A percentile compares a stretch with the other conserved stretches of the same genome.
phyloP scores from a whole-genome alignment of 2,888 invertebrate species.

The Volucella inanis region DNA sequence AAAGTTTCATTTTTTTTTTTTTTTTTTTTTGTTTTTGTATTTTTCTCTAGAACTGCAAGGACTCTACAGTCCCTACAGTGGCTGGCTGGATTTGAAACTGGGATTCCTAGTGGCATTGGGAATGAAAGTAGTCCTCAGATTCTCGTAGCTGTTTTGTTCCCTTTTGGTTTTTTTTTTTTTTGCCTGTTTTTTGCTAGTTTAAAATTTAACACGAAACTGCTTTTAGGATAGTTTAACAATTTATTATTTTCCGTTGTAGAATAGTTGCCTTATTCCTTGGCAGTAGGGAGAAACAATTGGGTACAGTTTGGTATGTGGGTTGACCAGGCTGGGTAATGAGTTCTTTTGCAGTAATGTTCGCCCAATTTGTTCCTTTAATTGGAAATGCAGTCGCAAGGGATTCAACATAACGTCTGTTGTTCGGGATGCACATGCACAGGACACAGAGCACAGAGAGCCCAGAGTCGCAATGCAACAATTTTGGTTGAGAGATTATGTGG shows the following conservation, averaged over 20 bases:
- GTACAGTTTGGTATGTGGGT: neutral
- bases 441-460: neutral
- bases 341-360: slow-evolving; percentile 65
- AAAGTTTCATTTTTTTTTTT: neutral
- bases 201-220: slow-evolving; percentile 74
- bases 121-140: neutral
- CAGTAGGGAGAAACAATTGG: too few species aligned
- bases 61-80: neutral
- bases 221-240: slow-evolving; percentile 74
- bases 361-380: slow-evolving; percentile 72
- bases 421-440: neutral
- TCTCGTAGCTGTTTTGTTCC: slow-evolving; percentile 43
- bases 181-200: slow-evolving; percentile 53
- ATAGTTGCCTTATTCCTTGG: slow-evolving; percentile 39
- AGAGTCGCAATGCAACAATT: slow-evolving; percentile 50
- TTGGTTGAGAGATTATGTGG: slow-evolving; percentile 46
- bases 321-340: slow-evolving; percentile 19
- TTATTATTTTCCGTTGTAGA: slow-evolving; percentile 62
- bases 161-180: slow-evolving; percentile 1
- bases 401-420: slow-evolving; percentile 46
- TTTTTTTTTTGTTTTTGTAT: too few species aligned
- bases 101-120: too few species aligned
- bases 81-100: too few species aligned
- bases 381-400: slow-evolving; percentile 65
- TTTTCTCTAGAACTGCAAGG: slow-evolving; percentile 29